These are phyloP conservation scores for Hydractinia symbiolongicarpus DNA, from an alignment of 30 jellyfish, hydroid and myxozoan species.

Conservation along the genomic window DNA sequence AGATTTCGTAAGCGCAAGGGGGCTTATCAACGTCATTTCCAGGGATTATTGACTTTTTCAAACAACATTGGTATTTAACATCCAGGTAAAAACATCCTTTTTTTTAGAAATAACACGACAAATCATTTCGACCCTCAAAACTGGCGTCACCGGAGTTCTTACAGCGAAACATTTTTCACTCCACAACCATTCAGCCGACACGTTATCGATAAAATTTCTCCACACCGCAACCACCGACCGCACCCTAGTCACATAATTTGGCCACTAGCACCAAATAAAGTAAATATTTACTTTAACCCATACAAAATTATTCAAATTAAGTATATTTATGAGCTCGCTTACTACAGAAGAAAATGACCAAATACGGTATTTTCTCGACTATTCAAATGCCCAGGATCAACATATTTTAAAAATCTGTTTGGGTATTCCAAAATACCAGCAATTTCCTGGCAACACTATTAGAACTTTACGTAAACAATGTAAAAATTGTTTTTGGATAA, in stretches of 20 bases:
- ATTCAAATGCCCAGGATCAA: no score
- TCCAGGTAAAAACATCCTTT: neutral
- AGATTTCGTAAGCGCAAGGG: neutral
- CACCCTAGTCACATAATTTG: constrained; percentile 69
- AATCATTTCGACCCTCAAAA: constrained; percentile 43
- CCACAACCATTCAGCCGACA: constrained; percentile 73
- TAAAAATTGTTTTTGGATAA: no score
- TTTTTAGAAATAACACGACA: constrained; percentile 65
- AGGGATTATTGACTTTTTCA: neutral
- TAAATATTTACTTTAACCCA: neutral
- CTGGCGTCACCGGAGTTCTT: constrained; percentile 65
- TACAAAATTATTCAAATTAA: no score
- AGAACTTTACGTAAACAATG: no score
- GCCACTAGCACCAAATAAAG: constrained; percentile 87
- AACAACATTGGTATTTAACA: neutral
- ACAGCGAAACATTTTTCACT: constrained; percentile 60
- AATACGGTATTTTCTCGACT: no score
- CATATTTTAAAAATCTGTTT: no score
- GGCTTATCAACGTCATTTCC: neutral
- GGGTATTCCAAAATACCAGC: no score
- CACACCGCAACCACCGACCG: constrained; percentile 61
- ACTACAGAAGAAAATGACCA: no score
- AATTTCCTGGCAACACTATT: no score
- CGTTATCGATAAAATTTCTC: constrained; percentile 51
- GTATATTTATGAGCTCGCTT: no score